These are phyloP conservation scores for Bembecia ichneumoniformis DNA, from an alignment of 2,888 invertebrate genomes.

Conservation along the genomic window DNA sequence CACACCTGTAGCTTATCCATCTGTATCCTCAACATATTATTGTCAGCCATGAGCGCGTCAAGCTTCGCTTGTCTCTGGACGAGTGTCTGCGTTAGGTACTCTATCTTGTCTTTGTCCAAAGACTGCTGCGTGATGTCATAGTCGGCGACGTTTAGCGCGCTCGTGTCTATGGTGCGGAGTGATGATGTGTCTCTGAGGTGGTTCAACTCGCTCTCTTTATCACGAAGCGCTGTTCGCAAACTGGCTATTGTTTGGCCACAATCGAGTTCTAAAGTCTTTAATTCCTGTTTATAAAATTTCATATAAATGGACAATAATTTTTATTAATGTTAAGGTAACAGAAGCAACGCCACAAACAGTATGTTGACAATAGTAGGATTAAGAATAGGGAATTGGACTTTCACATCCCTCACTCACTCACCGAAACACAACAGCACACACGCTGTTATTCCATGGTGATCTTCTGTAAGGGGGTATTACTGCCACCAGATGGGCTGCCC, in stretches of 20 bases:
- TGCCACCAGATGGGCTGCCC: too few relatives aligned
- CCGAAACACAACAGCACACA: too few relatives aligned
- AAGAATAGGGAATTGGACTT: too few relatives aligned
- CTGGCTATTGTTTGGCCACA: constrained; percentile 42
- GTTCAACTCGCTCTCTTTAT: constrained; percentile 44
- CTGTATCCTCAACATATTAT: constrained; percentile 87
- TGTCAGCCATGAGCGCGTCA: constrained; percentile 87
- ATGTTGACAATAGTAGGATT: too few relatives aligned
- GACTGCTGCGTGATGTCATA: constrained; percentile 38
- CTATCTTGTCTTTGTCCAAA: constrained; percentile 56
- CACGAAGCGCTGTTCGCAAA: constrained; percentile 34
- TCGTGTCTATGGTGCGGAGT: constrained; percentile 29
- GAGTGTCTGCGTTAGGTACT: constrained; percentile 83
- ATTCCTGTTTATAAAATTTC: constrained; percentile 30
- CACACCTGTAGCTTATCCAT: constrained; percentile 83
- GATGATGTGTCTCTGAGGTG: constrained; percentile 25
- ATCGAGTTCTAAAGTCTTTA: constrained; percentile 44
- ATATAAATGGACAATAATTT: too few relatives aligned
- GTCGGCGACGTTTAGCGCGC: constrained; percentile 56
- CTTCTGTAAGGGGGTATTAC: too few relatives aligned
- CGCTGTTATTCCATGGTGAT: too few relatives aligned
- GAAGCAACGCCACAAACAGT: too few relatives aligned
- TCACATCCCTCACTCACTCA: too few relatives aligned
- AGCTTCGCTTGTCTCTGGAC: constrained; percentile 88
- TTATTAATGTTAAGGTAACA: neutral